Evolutionary conservation across 1,140 invertebrate species (phyloP), one percentile per base, ranked within the genome.

Genomic region (Globodera ellingtonae): DNA sequence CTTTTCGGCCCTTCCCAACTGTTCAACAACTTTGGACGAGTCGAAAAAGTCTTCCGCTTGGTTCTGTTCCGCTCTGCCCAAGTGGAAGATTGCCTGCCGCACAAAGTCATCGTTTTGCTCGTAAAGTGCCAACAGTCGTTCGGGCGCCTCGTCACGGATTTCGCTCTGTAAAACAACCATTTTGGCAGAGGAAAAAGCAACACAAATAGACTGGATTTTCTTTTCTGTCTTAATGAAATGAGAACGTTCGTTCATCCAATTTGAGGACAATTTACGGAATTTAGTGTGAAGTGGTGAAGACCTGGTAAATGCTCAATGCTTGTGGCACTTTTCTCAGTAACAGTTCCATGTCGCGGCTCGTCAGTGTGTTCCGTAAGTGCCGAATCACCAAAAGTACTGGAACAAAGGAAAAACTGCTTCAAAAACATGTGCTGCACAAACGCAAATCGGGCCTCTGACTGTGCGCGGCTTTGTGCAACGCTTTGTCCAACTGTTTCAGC

Each of bases 361-460:
- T 78, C n/a, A 52, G n/a, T 9, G 21, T 65, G 18, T 62, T 71
- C 3, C 74, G 73, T 48, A 83, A 67, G 62, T 83, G 81, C 6
- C 71, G 72, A n/a, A 83, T 56, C 44, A 83, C 81, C 47, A 82
- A 59, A 66, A 81, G 80, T 10, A 82, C 81, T 83, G 56, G 35
- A 82, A 83, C 67, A 56, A 18, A 24, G 21, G 21, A 21, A n/a
- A 10, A 44, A 48, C 7, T 46, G 75, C 0, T 8, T 13, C 9
- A 78, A 77, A 78, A 24, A 24, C 24, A 35, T 35, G 35, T 35
- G 35, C 35, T 35, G 35, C 35, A 0, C 24, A 35, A 35, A 83
- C 81, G 62, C 62, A 83, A 82, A 74, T 83, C 80, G 10, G 81
- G 81, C 18, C 75, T 74, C 44, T 82, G 81, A 75, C 81, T 83